Evolutionary conservation across 2,113 vertebrate genomes (phyloP).

Genomic region (Verasper variegatus): DNA sequence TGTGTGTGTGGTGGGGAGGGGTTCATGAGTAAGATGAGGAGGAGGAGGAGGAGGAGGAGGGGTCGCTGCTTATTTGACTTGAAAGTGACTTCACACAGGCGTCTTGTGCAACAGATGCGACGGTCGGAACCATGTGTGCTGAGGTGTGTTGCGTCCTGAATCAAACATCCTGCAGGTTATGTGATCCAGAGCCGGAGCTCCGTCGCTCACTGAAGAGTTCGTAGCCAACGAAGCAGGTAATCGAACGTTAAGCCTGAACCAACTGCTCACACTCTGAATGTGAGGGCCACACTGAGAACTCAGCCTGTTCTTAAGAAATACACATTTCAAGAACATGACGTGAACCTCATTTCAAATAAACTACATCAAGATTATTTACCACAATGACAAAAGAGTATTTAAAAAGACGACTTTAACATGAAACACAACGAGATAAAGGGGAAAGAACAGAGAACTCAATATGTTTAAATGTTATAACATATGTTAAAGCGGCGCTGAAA

Average conservation of each 20-base stretch:
- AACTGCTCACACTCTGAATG: no score
- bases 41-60: constrained; percentile 12
- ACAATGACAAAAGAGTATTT: neutral
- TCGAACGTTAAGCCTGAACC: no score
- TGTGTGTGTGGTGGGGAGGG: constrained; percentile 34
- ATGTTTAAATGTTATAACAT: no score
- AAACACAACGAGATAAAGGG: neutral
- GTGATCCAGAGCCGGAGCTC: constrained; percentile 26
- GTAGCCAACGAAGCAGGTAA: no score
- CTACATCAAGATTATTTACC: no score
- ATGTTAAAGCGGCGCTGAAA: neutral
- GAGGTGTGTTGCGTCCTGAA: constrained; percentile 71
- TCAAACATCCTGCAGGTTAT: constrained; percentile 54
- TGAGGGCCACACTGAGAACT: no score
- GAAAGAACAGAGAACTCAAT: no score
- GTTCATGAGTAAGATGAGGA: constrained; percentile 27
- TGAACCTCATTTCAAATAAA: no score
- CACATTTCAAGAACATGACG: no score
- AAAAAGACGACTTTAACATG: neutral
- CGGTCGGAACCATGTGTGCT: constrained; percentile 76
- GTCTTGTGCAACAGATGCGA: constrained; percentile 68
- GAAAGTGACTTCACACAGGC: constrained; percentile 82
- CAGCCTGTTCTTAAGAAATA: no score
- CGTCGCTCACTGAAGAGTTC: neutral
- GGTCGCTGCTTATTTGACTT: constrained; percentile 84